Evolutionary conservation across 2,113 vertebrate species (phyloP).

Genomic region (Hyaena hyaena): DNA sequence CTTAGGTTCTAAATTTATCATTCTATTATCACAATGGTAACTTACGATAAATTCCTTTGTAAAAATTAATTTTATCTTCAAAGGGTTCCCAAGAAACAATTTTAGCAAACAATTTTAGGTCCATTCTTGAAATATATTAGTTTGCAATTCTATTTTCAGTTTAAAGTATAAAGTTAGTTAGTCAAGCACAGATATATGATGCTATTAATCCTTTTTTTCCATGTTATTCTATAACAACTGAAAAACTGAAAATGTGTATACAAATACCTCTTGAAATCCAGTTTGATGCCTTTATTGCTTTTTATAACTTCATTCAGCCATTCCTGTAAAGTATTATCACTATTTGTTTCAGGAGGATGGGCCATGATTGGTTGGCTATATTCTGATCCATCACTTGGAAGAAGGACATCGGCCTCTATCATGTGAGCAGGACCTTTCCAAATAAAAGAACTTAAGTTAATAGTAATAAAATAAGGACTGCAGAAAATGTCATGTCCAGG

Average conservation of each 20-base stretch:
- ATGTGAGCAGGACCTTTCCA: conserved; percentile 91
- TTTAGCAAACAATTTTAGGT: background rate
- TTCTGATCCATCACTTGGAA: conserved; percentile 83
- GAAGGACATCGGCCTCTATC: conserved; percentile 95
- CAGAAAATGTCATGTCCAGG: background rate
- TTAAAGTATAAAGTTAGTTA: background rate
- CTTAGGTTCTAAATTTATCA: background rate
- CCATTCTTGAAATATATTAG: background rate
- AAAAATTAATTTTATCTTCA: conserved; percentile 42
- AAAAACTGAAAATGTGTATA: background rate
- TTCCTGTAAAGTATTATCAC: conserved; percentile 92
- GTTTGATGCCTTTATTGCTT: conserved; percentile 93
- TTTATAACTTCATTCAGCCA: conserved; percentile 88
- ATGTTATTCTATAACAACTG: background rate
- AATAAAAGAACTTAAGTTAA: background rate
- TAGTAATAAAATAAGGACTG: background rate
- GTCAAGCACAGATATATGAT: background rate
- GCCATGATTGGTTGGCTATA: conserved; percentile 92
- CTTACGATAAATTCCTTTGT: background rate
- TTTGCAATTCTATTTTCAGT: background rate
- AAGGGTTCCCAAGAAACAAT: background rate
- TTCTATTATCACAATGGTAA: background rate
- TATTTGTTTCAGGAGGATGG: conserved; percentile 93
- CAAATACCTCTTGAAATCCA: conserved; percentile 97
- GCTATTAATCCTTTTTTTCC: background rate